A percentile compares a stretch with the other conserved stretches of the same genome.
Conservation (phyloP, 2,888 invertebrate species). For the Apamea epomidion region DNA sequence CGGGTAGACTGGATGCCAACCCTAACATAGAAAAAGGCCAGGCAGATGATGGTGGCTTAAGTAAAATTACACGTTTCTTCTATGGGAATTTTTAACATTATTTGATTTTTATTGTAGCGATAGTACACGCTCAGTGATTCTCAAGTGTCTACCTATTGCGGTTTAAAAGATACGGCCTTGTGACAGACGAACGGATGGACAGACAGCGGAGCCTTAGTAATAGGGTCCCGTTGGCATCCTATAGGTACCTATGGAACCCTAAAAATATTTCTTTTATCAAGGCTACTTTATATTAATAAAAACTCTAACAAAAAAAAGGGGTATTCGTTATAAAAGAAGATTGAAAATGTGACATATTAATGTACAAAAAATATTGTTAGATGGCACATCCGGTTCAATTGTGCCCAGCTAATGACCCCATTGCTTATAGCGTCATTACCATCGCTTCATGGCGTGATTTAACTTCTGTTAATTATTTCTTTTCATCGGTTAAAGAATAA, state of each 20-base stretch:
- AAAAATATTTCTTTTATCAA: not conserved
- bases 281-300: not conserved
- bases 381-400: slow-evolving; percentile 34
- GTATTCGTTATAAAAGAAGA: not conserved
- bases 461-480: slow-evolving; percentile 1
- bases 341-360: slow-evolving; percentile 3
- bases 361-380: slow-evolving; percentile 4
- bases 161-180: not conserved
- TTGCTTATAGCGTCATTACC: not conserved
- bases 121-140: too few species aligned
- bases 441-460: not conserved
- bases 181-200: not conserved
- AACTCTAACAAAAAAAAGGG: not conserved
- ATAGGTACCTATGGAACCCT: not conserved
- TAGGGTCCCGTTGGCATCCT: not conserved
- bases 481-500: not conserved
- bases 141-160: not conserved
- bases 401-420: slow-evolving; percentile 6
- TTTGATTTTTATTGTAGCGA: not conserved
- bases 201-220: not conserved
- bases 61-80: not conserved
- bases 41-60: not conserved
- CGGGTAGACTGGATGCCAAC: too few species aligned
- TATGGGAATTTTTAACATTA: not conserved
- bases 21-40: too few species aligned